Evolutionary conservation across 2,797 vertebrate species (phyloP).

Genomic region (Notolabrus celidotus): DNA sequence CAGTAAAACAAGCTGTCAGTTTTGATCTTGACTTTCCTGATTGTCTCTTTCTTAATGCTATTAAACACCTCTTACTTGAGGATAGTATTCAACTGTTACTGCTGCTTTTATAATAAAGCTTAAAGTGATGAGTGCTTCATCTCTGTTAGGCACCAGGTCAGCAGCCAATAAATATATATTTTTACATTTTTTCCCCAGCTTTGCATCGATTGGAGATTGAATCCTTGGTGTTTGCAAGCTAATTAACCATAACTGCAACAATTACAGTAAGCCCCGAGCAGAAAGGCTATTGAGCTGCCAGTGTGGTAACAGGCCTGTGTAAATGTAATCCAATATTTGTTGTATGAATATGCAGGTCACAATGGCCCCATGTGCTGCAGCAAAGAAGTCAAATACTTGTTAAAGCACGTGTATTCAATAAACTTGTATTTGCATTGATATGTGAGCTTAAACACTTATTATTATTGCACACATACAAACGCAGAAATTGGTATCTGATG

Average conservation of each 20-base stretch:
- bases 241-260: constrained; percentile 74
- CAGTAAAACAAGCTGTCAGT: constrained; percentile 28
- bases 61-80: no score
- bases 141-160: constrained; percentile 50
- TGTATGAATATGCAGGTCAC: constrained; percentile 46
- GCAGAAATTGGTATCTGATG: constrained; percentile 6
- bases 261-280: constrained; percentile 66
- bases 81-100: no score
- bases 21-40: constrained; percentile 17
- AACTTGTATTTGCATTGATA: neutral
- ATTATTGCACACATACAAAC: constrained; percentile 7
- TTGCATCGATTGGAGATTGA: constrained; percentile 68
- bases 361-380: neutral
- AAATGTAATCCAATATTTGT: constrained; percentile 64
- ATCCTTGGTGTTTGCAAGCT: constrained; percentile 60
- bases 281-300: constrained; percentile 55
- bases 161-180: neutral
- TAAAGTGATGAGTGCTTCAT: neutral
- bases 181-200: neutral
- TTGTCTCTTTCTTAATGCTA: constrained; percentile 20
- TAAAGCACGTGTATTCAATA: constrained; percentile 14
- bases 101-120: no score
- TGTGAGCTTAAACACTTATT: constrained; percentile 4
- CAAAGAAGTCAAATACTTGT: constrained; percentile 40
- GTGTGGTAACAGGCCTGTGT: constrained; percentile 40